These are phyloP conservation scores for Bufo gargarizans DNA, from an alignment of 2,113 vertebrate species.

Conservation along the genomic window DNA sequence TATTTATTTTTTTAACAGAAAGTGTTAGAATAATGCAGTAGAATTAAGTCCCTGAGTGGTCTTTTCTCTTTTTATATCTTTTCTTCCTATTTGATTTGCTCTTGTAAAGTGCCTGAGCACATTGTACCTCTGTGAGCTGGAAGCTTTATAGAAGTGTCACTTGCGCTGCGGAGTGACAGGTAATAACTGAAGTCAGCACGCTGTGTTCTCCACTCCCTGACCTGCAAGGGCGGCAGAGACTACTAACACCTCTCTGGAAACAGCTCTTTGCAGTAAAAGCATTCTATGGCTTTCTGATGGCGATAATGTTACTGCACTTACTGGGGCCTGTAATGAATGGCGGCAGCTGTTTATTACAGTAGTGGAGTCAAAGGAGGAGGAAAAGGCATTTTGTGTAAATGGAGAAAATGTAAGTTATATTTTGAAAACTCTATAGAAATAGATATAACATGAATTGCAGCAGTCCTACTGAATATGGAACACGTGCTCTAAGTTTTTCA, in stretches of 20 bases:
- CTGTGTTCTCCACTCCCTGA: slow-evolving; percentile 6
- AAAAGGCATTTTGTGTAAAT: background rate
- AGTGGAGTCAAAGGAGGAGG: background rate
- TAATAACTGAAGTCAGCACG: slow-evolving; percentile 12
- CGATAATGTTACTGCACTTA: background rate
- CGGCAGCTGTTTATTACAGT: background rate
- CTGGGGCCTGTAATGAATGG: background rate
- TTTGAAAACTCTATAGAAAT: background rate
- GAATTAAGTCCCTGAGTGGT: background rate
- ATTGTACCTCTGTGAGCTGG: slow-evolving; percentile 4
- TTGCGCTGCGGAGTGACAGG: slow-evolving; percentile 26
- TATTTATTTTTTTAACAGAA: background rate
- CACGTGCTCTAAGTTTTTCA: background rate
- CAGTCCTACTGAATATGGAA: background rate
- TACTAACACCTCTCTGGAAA: background rate
- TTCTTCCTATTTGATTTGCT: slow-evolving; percentile 18
- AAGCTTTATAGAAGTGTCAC: slow-evolving; percentile 27
- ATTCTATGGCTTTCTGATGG: slow-evolving; percentile 31
- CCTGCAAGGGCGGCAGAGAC: slow-evolving; percentile 5
- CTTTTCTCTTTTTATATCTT: background rate
- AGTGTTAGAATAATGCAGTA: background rate
- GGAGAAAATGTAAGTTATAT: background rate
- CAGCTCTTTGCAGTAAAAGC: slow-evolving; percentile 5
- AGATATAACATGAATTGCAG: background rate
- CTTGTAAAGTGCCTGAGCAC: slow-evolving; percentile 29